Evolutionary conservation across 2,888 invertebrate genomes (phyloP).

Genomic region (Galerucella nymphaeae): DNA sequence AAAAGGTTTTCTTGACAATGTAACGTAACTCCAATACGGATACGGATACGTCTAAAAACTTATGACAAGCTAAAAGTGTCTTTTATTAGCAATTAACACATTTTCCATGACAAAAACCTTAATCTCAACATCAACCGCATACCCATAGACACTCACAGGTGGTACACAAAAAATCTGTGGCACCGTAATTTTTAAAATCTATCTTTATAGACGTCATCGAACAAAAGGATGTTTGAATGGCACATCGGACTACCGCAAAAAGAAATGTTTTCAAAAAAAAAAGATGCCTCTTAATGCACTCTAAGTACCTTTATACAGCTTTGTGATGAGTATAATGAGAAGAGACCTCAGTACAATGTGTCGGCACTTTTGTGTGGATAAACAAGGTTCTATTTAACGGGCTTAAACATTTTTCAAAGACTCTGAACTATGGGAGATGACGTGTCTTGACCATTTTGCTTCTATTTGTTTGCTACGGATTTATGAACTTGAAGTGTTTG

Average conservation of each 20-base stretch:
- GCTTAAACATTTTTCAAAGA: slow-evolving; percentile 45
- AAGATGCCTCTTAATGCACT: slow-evolving; percentile 51
- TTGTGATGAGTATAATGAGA: slow-evolving; percentile 56
- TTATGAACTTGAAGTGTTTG: slow-evolving; percentile 8
- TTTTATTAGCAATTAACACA: background rate
- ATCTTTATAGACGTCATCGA: slow-evolving; percentile 22
- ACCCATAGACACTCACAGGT: slow-evolving; percentile 18
- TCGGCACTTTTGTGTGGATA: slow-evolving; percentile 54
- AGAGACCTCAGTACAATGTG: slow-evolving; percentile 53
- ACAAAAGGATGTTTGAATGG: slow-evolving; percentile 46
- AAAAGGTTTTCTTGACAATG: too few relatives aligned
- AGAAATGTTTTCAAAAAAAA: slow-evolving; percentile 50
- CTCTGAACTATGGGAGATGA: slow-evolving; percentile 22
- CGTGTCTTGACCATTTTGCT: slow-evolving; percentile 31
- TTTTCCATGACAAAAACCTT: background rate
- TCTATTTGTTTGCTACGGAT: slow-evolving; percentile 14
- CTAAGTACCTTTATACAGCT: slow-evolving; percentile 55
- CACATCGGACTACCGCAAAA: slow-evolving; percentile 49
- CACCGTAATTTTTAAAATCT: slow-evolving; percentile 25
- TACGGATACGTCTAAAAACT: too few relatives aligned
- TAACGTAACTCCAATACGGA: too few relatives aligned
- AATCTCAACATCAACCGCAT: slow-evolving; percentile 9
- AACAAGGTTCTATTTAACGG: slow-evolving; percentile 55
- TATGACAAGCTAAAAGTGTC: too few relatives aligned
- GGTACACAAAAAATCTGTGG: slow-evolving; percentile 18